Evolutionary conservation across 2,797 vertebrate species (phyloP), one percentile per base, ranked within the genome.

Genomic region (Syngnathus acus): DNA sequence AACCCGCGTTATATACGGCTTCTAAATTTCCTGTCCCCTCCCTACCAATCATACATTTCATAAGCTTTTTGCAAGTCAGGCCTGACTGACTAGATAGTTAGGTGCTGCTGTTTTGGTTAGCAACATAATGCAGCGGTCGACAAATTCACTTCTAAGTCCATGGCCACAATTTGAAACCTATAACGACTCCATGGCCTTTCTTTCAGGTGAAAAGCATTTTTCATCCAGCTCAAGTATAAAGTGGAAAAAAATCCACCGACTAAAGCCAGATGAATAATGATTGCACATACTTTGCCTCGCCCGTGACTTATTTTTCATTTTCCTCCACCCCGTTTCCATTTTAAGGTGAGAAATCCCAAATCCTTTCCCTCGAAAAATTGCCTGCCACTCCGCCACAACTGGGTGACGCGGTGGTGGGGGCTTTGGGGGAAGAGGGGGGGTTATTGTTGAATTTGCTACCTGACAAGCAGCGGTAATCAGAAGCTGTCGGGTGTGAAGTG

Each of bases 391-490:
- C 40, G 53, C 72, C 59, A 54, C 69, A 6, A 59, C 66, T 84
- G 79, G 53, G 74, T 50, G 19, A 1, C 48, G 2, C 5, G 45
- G 45, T 14, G 13, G 48, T 2, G 19, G 48, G 4, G 17, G 48
- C 14, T n/a, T 17, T 17, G 4, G 23, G 26, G 13, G 2, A 26
- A 11, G 4, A 11, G 53, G 13, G 23, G 23, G 11, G 23, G 70
- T 73, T 32, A 32, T 32, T 32, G 32, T 32, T 32, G 77, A 76
- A 76, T 80, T 80, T 72, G 64, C 66, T n/a, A 69, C 60, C 77
- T 77, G 78, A 82, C 83, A 81, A 74, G 48, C 77, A 60, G 82
- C 78, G 73, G 81, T 83, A 86, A 88, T 88, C 86, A 86, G 77
- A 84, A 85, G 77, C 81, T 84, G 85, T 86, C 85, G 84, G 77